These are phyloP conservation scores for Drosophila kurseongensis DNA, from an alignment of 1,140 invertebrate species.

Conservation along the genomic window DNA sequence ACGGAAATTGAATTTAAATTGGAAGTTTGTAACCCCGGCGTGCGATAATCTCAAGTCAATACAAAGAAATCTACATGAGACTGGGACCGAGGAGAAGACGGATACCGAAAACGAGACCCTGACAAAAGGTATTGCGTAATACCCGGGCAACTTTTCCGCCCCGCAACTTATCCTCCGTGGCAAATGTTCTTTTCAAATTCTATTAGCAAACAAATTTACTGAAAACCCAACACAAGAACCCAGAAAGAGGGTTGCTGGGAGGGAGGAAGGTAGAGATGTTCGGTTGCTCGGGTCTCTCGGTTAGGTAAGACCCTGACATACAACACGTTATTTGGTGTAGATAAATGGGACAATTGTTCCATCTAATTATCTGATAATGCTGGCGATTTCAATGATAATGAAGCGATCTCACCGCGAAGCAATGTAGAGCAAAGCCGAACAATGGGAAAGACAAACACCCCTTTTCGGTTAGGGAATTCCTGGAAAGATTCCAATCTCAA, in stretches of 20 bases:
- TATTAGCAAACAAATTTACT: conserved; percentile 78
- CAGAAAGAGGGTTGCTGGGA: conserved; percentile 6
- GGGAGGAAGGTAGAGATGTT: conserved; percentile 4
- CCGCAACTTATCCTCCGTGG: conserved; percentile 38
- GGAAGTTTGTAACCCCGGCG: conserved; percentile 79
- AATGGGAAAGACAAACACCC: conserved; percentile 25
- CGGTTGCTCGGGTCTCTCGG: conserved; percentile 14
- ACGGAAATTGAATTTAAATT: conserved; percentile 84
- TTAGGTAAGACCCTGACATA: conserved; percentile 38
- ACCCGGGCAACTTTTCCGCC: conserved; percentile 22
- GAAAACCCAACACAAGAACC: conserved; percentile 38
- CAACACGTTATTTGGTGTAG: conserved; percentile 56
- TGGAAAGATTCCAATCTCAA: conserved; percentile 36
- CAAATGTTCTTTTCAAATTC: conserved; percentile 75
- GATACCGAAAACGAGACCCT: conserved; percentile 5
- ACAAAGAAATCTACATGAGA: conserved; percentile 56
- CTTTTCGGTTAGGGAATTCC: conserved; percentile 13
- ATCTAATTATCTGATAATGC: conserved; percentile 55
- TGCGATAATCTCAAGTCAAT: conserved; percentile 74
- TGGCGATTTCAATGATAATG: conserved; percentile 51
- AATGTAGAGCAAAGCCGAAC: conserved; percentile 9
- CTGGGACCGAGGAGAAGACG: conserved; percentile 19
- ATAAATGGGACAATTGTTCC: conserved; percentile 59
- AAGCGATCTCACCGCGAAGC: conserved; percentile 40
- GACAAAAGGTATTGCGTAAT: conserved; percentile 51